phyloP scores from a whole-genome alignment of 2,888 invertebrate genomes.

The Pandemis heparana region DNA sequence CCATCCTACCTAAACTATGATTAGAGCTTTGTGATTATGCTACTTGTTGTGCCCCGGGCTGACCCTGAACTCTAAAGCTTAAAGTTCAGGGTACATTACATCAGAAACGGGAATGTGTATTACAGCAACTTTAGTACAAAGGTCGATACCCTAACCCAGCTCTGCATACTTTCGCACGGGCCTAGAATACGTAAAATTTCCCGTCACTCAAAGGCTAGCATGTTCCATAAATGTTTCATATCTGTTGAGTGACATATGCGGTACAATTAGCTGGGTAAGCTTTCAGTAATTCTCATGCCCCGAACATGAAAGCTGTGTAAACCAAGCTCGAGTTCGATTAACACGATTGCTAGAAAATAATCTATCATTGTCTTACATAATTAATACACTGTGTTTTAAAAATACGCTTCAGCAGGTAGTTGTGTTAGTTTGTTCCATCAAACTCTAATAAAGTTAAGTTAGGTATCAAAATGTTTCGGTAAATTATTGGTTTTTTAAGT shows the following conservation, averaged over 20 bases:
- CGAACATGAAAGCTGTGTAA: background rate
- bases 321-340: background rate
- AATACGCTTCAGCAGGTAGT: too few species aligned
- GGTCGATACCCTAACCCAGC: background rate
- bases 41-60: background rate
- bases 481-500: too few species aligned
- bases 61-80: conserved; percentile 1
- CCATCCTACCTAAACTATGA: too few species aligned
- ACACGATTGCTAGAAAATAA: background rate
- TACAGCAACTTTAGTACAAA: conserved; percentile 8
- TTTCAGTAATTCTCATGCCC: background rate
- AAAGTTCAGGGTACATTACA: background rate
- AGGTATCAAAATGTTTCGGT: too few species aligned
- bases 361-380: background rate
- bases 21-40: background rate
- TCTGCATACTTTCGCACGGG: conserved; percentile 16
- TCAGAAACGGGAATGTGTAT: conserved; percentile 14
- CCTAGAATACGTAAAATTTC: conserved; percentile 1
- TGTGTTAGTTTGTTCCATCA: too few species aligned
- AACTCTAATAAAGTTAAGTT: too few species aligned
- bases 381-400: too few species aligned
- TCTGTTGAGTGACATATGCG: conserved; percentile 23
- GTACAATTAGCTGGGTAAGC: conserved; percentile 13
- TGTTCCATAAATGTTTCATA: conserved; percentile 18
- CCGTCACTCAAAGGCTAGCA: conserved; percentile 21